Percentiles rank a stretch among this genome's conserved stretches.
Evolutionary conservation across 2,113 vertebrate species (phyloP).

Genomic region (Spheniscus mendiculus): DNA sequence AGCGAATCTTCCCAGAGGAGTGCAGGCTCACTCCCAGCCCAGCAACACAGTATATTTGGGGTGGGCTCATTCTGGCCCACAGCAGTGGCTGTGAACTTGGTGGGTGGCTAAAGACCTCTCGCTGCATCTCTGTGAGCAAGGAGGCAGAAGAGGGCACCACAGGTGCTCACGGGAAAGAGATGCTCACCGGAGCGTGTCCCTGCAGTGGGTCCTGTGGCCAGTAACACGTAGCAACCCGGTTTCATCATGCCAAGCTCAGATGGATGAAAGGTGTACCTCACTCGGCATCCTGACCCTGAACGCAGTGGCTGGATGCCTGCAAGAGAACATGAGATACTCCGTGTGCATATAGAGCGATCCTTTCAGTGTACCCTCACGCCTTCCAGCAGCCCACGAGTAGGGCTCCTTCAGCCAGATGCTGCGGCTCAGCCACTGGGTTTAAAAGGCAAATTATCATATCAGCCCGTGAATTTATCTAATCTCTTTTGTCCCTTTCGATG

Average conservation of each 20-base stretch:
- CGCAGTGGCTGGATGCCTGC: not conserved
- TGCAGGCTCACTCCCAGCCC: not conserved
- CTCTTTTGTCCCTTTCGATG: not conserved
- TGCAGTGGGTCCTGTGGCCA: not conserved
- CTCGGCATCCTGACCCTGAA: accelerated
- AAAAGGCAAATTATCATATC: not conserved
- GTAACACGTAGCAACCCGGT: not conserved
- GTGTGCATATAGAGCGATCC: accelerated
- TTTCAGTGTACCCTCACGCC: not conserved
- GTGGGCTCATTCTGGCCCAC: not conserved
- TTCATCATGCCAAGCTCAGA: not conserved
- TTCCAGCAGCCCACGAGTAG: accelerated
- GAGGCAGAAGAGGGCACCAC: not conserved
- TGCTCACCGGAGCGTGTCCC: accelerated
- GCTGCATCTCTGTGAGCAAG: not conserved
- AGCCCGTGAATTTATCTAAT: not conserved
- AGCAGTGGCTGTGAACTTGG: not conserved
- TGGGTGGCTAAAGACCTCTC: not conserved
- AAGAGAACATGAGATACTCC: not conserved
- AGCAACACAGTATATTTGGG: not conserved
- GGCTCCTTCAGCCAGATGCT: not conserved
- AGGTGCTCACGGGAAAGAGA: not conserved
- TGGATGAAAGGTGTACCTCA: not conserved
- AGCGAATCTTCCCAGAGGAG: not conserved
- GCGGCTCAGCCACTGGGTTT: not conserved